Evolutionary conservation across 2,113 vertebrate species (phyloP), one percentile per base, ranked within the genome.

Genomic region (Leucopsar rothschildi): DNA sequence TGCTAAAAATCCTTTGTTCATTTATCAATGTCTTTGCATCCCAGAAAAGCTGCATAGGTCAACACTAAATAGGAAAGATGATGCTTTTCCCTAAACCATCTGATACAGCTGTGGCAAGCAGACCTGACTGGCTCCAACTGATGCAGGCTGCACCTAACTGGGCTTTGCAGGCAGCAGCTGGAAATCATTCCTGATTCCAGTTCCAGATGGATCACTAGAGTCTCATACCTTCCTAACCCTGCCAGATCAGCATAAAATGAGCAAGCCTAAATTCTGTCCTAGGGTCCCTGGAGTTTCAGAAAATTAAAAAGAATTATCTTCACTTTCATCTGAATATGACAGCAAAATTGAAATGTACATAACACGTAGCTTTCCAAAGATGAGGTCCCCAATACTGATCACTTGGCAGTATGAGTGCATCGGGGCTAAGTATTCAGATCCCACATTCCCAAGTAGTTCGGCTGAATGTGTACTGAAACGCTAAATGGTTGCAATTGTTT

Each of bases 401-500:
- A 4, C 28, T 52, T 0, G 0, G 10, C 37, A 42, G 39, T 4
- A 16, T 3, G 10, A 39, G 29, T 73, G 29, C 56, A 42, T 12
- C 60, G 27, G 47, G 39, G 35, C 13, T 66, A 15, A 14, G 42
- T 20, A 29, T 27, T 82, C 57, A 55, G 40, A 53, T 21, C 37
- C 70, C n/a, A 17, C 33, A 25, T 82, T 82, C 50, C 84, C 82
- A 83, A 96, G 94, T 52, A 82, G 57, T 20, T 72, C 0, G 17
- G 45, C 15, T 68, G 76, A 42, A 52, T 82, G 45, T 15, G 55
- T 56, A 65, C 66, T 42, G 70, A 87, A 95, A 80, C 5, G 13
- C 55, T 94, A 95, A 95, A 96, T 70, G 84, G 87, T 92, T 92
- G 53, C 81, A 63, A 91, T 95, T 95, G 93, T 95, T 92, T 85